phyloP scores from a whole-genome alignment of 2,113 vertebrate species.

The Haliaeetus leucogaster region DNA sequence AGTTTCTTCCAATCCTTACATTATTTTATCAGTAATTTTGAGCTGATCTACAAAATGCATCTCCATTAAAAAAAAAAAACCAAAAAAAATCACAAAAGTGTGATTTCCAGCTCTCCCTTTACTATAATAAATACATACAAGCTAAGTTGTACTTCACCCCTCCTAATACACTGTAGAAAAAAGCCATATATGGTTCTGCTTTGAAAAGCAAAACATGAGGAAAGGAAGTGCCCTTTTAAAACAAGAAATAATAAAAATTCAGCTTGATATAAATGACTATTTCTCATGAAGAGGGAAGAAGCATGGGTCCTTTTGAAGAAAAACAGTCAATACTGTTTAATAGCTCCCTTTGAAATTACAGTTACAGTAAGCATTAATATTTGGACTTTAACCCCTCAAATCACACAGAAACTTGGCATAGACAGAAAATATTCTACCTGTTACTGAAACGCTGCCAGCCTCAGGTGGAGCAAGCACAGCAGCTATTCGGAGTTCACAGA shows the following conservation, averaged over 20 bases:
- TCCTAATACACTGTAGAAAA: neutral
- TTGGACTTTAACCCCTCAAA: slow-evolving; percentile 13
- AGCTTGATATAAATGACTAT: neutral
- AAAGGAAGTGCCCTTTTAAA: neutral
- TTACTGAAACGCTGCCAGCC: neutral
- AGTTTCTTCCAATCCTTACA: neutral
- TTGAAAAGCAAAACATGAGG: neutral
- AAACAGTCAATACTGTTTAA: neutral
- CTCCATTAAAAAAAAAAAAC: neutral
- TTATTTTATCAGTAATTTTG: slow-evolving; percentile 5
- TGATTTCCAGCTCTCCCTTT: neutral
- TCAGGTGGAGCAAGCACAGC: neutral
- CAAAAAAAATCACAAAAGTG: neutral
- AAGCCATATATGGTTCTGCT: neutral
- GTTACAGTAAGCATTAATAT: neutral
- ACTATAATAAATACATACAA: neutral
- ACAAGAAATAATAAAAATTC: neutral
- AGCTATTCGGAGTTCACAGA: neutral
- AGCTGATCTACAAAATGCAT: neutral
- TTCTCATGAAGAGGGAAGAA: neutral
- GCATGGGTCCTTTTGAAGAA: neutral
- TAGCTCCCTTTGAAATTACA: slow-evolving; percentile 12
- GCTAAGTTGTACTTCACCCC: neutral
- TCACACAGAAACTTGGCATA: neutral
- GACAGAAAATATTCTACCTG: neutral